Percentiles rank a stretch among this genome's conserved stretches.
Conservation (phyloP, 2,888 invertebrate genomes). For the Zelleria hepariella region DNA sequence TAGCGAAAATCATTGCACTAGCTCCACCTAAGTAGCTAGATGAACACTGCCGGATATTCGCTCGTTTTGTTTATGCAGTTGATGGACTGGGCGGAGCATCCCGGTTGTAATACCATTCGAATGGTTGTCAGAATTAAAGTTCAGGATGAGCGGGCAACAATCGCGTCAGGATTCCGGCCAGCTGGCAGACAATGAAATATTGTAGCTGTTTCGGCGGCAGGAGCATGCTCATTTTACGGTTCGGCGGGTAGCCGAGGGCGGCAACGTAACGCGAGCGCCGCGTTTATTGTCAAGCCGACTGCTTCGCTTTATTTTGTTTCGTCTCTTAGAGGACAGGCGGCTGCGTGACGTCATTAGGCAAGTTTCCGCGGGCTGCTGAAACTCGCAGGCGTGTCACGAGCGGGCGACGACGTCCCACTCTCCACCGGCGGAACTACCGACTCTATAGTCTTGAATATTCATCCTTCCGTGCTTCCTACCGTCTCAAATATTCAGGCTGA, state of each 20-base stretch:
- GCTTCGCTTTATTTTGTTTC: constrained; percentile 20
- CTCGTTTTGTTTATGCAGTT: neutral
- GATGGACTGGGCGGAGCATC: neutral
- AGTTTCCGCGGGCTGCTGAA: neutral
- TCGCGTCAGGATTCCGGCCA: constrained; percentile 15
- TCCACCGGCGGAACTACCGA: neutral
- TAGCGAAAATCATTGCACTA: too few relatives aligned
- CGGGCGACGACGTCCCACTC: neutral
- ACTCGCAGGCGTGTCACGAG: neutral
- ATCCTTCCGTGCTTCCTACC: neutral
- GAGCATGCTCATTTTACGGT: constrained; percentile 36
- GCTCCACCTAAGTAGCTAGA: too few relatives aligned
- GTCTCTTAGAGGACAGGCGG: constrained; percentile 16
- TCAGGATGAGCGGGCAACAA: neutral
- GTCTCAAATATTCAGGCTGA: neutral
- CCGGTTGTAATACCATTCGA: neutral
- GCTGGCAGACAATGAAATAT: constrained; percentile 33
- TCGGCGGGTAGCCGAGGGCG: constrained; percentile 15
- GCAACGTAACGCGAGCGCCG: constrained; percentile 18
- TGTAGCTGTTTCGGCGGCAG: constrained; percentile 28
- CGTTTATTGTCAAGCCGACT: constrained; percentile 28
- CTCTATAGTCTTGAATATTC: neutral
- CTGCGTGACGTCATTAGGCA: neutral
- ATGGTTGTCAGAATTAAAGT: neutral
- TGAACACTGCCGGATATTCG: neutral